Percentiles rank a stretch among this genome's conserved stretches.
Conservation (phyloP, 2,797 vertebrate genomes). For the Gambusia yucatana region DNA sequence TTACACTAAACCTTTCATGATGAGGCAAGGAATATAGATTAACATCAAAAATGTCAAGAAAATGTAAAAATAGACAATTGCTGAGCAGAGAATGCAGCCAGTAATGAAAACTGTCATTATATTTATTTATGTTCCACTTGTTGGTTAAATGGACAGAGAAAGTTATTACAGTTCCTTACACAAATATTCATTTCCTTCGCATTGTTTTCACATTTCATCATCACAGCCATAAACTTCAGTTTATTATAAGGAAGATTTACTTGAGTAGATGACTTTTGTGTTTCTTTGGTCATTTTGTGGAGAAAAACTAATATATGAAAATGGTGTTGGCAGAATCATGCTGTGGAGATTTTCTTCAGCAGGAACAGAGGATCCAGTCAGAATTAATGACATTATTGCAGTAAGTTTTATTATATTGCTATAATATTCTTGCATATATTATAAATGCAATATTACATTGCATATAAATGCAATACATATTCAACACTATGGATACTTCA, state of each 20-base stretch:
- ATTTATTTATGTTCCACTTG: too few relatives aligned
- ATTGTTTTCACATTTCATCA: neutral
- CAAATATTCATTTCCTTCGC: neutral
- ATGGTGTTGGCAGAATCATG: neutral
- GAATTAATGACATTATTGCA: neutral
- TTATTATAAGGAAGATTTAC: neutral
- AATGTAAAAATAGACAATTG: neutral
- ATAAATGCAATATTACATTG: neutral
- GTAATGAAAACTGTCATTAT: neutral
- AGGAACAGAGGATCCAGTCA: neutral
- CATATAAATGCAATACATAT: neutral
- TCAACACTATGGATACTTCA: neutral
- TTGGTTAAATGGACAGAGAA: neutral
- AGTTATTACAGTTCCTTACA: neutral
- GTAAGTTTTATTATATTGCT: too few relatives aligned
- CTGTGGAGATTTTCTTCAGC: neutral
- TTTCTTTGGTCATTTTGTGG: neutral
- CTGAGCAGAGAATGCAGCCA: neutral
- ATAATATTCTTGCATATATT: too few relatives aligned
- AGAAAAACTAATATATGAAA: neutral
- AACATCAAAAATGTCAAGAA: neutral
- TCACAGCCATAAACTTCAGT: neutral
- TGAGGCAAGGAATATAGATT: slow-evolving; percentile 1
- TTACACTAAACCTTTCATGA: slow-evolving; percentile 37
- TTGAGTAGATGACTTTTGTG: neutral